Percentiles rank a stretch among this genome's conserved stretches.
Evolutionary conservation across 2,888 invertebrate genomes (phyloP).

Genomic region (Elgonia sp.): DNA sequence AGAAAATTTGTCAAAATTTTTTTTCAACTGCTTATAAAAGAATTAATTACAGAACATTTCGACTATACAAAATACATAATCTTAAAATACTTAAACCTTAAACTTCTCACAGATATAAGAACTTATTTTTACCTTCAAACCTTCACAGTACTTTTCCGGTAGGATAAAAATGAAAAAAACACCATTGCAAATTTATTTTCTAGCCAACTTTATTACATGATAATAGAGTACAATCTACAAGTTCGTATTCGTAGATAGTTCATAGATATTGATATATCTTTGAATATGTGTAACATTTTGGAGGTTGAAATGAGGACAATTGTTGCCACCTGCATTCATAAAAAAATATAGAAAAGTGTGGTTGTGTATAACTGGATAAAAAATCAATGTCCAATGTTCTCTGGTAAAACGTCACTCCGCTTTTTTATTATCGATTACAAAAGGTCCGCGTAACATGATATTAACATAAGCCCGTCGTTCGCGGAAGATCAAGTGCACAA

Average conservation of each 20-base stretch:
- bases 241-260: conserved; percentile 83
- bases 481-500: conserved; percentile 68
- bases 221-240: conserved; percentile 86
- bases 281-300: conserved; percentile 85
- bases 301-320: conserved; percentile 83
- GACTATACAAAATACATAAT: too few species aligned
- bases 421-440: conserved; percentile 59
- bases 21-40: too few species aligned
- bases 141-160: too few species aligned
- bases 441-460: conserved; percentile 67
- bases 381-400: conserved; percentile 82
- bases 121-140: too few species aligned
- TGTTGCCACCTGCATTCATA: conserved; percentile 81
- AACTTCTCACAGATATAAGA: too few species aligned
- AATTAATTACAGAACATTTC: too few species aligned
- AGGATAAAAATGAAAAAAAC: not conserved
- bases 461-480: conserved; percentile 65
- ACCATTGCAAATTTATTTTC: conserved; percentile 78
- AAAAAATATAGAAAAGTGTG: conserved; percentile 83
- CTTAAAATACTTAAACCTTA: too few species aligned
- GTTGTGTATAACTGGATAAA: conserved; percentile 78
- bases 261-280: conserved; percentile 84
- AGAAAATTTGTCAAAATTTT: too few species aligned
- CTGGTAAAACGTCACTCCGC: conserved; percentile 74
- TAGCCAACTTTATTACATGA: conserved; percentile 86